Percentiles rank a stretch among this genome's conserved stretches.
Conservation (phyloP, 2,888 invertebrate species). For the Tortrix viridana region DNA sequence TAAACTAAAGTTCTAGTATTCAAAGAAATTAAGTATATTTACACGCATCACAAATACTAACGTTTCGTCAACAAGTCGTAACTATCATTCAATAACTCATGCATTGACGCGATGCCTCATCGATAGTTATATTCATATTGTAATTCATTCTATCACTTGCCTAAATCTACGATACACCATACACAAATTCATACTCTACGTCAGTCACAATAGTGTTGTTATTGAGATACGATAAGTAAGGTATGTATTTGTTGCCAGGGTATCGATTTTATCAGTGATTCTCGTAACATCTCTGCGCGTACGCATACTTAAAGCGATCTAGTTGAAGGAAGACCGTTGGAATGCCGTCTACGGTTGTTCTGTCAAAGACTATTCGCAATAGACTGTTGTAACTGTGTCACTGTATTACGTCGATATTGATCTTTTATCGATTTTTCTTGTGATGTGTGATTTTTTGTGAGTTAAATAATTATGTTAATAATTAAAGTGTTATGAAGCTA, state of each 20-base stretch:
- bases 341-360: slow-evolving; percentile 37
- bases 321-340: slow-evolving; percentile 36
- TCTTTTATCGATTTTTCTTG: no score
- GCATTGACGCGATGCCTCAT: slow-evolving; percentile 32
- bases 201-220: slow-evolving; percentile 10
- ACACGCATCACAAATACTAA: neutral
- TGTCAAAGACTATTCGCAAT: slow-evolving; percentile 34
- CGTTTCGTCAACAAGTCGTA: neutral
- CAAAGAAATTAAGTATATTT: neutral
- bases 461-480: no score
- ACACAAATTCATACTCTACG: slow-evolving; percentile 15
- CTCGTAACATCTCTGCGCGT: slow-evolving; percentile 38
- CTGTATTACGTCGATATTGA: slow-evolving; percentile 2
- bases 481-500: no score
- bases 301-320: slow-evolving; percentile 39
- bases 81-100: slow-evolving; percentile 14
- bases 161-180: slow-evolving; percentile 13
- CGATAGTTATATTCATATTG: slow-evolving; percentile 17
- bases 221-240: slow-evolving; percentile 7
- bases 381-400: slow-evolving; percentile 21
- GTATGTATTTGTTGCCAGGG: slow-evolving; percentile 26
- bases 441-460: no score
- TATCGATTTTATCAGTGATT: slow-evolving; percentile 37
- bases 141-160: slow-evolving; percentile 25
- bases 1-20: no score